Evolutionary conservation across 2,888 invertebrate genomes (phyloP).

Genomic region (Zygaena filipendulae): DNA sequence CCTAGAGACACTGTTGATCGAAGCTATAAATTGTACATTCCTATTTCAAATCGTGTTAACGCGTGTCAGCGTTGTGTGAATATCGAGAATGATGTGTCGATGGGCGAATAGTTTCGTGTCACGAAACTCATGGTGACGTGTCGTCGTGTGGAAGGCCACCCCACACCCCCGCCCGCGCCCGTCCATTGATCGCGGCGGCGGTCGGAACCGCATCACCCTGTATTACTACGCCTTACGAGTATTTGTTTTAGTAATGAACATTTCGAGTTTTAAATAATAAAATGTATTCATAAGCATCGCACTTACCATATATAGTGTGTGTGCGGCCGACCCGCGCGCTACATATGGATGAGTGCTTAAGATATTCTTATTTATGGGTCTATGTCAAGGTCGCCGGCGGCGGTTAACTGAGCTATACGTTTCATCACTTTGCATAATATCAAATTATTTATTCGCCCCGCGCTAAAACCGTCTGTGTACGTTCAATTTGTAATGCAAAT

Average conservation of each 20-base stretch:
- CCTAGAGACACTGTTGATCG: too few relatives aligned
- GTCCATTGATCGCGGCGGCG: conserved; percentile 1
- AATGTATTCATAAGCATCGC: conserved; percentile 67
- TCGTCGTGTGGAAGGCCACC: too few relatives aligned
- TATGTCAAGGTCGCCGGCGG: conserved; percentile 59
- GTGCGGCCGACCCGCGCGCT: conserved; percentile 41
- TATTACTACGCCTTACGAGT: conserved; percentile 62
- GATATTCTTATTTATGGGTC: conserved; percentile 67
- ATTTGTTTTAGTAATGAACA: conserved; percentile 70
- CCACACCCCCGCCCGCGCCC: too few relatives aligned
- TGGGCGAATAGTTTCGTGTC: too few relatives aligned
- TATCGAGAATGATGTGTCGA: too few relatives aligned
- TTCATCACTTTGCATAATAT: conserved; percentile 65
- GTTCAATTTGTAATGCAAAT: conserved; percentile 65
- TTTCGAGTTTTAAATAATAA: conserved; percentile 67
- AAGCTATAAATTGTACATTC: too few relatives aligned
- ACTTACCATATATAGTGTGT: conserved; percentile 66
- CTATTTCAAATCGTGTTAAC: too few relatives aligned
- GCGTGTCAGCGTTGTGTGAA: too few relatives aligned
- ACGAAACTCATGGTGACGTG: background rate
- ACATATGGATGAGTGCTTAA: conserved; percentile 67
- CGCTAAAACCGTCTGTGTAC: conserved; percentile 56
- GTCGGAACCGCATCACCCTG: conserved; percentile 43
- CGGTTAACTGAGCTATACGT: conserved; percentile 41
- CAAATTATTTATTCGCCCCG: conserved; percentile 64